These are phyloP conservation scores for Noctua janthe DNA, from an alignment of 2,888 invertebrate species.

Conservation along the genomic window DNA sequence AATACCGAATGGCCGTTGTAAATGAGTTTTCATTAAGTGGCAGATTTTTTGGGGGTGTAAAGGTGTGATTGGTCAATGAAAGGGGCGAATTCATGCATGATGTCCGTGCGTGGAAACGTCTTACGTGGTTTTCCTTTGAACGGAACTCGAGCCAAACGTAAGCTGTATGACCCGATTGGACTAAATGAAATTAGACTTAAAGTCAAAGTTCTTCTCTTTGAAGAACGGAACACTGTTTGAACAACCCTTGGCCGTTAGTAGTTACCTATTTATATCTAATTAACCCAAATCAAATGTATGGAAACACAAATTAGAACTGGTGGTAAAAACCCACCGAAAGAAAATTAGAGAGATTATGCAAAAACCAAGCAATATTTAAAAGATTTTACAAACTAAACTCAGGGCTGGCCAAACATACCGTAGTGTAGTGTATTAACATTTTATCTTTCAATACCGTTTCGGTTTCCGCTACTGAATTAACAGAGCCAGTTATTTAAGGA, in stretches of 20 bases:
- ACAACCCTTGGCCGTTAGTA: background rate
- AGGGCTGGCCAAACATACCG: background rate
- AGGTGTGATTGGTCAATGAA: constrained; percentile 20
- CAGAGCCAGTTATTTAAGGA: background rate
- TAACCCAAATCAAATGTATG: background rate
- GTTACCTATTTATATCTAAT: background rate
- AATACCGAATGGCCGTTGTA: constrained; percentile 59
- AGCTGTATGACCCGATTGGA: background rate
- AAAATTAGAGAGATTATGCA: background rate
- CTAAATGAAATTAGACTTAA: background rate
- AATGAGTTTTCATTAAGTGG: constrained; percentile 66
- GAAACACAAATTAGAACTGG: background rate
- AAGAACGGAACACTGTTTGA: background rate
- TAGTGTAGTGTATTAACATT: background rate
- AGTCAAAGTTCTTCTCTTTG: background rate
- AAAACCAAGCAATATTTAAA: background rate
- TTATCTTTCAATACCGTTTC: constrained; percentile 10
- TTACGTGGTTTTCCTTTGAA: background rate
- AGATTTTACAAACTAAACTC: constrained; percentile 2
- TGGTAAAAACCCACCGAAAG: background rate
- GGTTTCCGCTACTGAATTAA: background rate
- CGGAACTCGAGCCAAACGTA: background rate
- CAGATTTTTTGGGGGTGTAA: constrained; percentile 27
- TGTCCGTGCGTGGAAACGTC: background rate
- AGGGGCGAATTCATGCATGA: background rate